These are phyloP conservation scores for Dascyllus trimaculatus DNA, from an alignment of 2,113 vertebrate genomes.

Conservation along the genomic window DNA sequence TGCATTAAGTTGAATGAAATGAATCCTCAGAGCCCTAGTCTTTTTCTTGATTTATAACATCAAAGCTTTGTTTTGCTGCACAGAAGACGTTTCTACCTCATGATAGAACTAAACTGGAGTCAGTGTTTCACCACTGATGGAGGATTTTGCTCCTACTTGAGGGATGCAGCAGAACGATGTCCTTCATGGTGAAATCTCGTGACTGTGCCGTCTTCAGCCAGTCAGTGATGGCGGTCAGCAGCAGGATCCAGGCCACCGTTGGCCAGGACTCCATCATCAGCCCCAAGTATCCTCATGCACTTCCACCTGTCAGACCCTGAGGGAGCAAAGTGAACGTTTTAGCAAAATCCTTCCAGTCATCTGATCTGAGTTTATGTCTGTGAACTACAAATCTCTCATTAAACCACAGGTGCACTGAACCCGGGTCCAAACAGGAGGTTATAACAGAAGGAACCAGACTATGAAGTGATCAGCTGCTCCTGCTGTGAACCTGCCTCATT, in stretches of 20 bases:
- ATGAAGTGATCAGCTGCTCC: neutral
- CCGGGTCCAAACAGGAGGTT: neutral
- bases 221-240: conserved; percentile 82
- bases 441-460: neutral
- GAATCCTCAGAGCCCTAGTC: too few relatives aligned
- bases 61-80: too few relatives aligned
- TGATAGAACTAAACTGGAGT: neutral
- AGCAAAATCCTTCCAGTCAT: neutral
- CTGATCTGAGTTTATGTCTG: too few relatives aligned
- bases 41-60: too few relatives aligned
- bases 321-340: neutral
- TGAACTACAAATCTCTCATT: too few relatives aligned
- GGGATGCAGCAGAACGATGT: conserved; percentile 93
- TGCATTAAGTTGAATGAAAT: too few relatives aligned
- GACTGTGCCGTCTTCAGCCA: conserved; percentile 77
- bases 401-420: neutral
- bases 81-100: neutral
- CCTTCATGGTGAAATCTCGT: conserved; percentile 91
- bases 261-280: conserved; percentile 88
- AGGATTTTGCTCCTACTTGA: conserved; percentile 85
- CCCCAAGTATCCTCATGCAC: conserved; percentile 81
- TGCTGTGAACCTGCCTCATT: conserved; percentile 48
- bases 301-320: conserved; percentile 39
- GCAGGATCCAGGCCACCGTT: conserved; percentile 84
- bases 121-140: neutral